These are phyloP conservation scores for Centropus unirufus DNA, from an alignment of 2,113 vertebrate genomes.

Conservation along the genomic window DNA sequence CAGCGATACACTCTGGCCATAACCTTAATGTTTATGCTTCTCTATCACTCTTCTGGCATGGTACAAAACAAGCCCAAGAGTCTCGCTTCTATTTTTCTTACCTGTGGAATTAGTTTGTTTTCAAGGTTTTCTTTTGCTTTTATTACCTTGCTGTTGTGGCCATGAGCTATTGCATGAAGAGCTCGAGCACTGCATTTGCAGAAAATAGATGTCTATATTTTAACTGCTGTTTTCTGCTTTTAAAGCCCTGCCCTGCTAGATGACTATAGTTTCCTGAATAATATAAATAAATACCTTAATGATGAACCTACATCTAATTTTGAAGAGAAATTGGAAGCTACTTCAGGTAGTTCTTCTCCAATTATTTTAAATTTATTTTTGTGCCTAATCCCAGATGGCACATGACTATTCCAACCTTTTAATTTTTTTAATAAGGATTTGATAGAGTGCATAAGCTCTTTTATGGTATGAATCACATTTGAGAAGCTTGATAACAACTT, in stretches of 20 bases:
- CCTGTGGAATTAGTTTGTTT: not conserved
- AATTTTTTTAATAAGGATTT: not conserved
- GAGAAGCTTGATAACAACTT: not conserved
- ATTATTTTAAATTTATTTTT: not conserved
- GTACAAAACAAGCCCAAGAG: not conserved
- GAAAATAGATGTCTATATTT: not conserved
- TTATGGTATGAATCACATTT: not conserved
- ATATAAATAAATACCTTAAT: not conserved
- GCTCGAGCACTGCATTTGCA: not conserved
- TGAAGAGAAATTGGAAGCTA: not conserved
- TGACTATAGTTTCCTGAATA: not conserved
- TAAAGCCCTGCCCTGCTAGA: not conserved
- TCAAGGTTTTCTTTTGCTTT: slow-evolving; percentile 1
- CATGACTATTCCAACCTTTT: not conserved
- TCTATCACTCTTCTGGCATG: not conserved
- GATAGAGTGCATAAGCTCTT: not conserved
- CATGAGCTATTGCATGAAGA: not conserved
- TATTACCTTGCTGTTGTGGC: not conserved
- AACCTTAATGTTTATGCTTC: not conserved
- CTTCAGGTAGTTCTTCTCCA: not conserved
- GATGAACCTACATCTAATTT: not conserved
- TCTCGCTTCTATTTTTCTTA: not conserved
- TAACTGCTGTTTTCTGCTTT: not conserved
- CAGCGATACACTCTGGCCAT: not conserved
- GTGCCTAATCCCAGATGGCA: not conserved